Conservation (phyloP, 2,113 vertebrate species). For the Tretioscincus oriximinensis region DNA sequence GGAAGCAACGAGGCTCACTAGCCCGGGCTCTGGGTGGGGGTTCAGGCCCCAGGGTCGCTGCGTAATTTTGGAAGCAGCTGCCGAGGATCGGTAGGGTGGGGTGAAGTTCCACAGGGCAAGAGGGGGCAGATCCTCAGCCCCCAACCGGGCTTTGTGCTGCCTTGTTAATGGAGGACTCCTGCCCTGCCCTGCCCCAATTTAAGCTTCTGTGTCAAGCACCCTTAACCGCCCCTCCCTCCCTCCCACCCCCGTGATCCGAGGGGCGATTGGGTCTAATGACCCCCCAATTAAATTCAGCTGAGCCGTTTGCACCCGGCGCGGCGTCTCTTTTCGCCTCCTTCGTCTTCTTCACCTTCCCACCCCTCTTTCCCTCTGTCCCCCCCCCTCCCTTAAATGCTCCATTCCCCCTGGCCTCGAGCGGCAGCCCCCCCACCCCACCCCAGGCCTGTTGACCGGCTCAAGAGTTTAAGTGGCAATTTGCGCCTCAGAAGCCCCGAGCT, state of each 20-base stretch:
- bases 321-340: neutral
- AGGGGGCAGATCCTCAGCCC: neutral
- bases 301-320: slow-evolving; percentile 46
- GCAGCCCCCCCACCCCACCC: neutral
- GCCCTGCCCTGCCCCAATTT: neutral
- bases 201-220: neutral
- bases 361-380: no score
- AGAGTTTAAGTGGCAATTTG: slow-evolving; percentile 66
- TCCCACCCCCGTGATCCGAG: slow-evolving; percentile 10
- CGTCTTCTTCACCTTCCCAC: neutral
- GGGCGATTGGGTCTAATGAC: slow-evolving; percentile 45
- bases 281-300: slow-evolving; percentile 67
- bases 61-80: neutral
- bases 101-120: no score
- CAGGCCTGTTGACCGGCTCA: slow-evolving; percentile 40
- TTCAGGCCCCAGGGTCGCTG: neutral
- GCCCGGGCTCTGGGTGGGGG: neutral
- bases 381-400: no score
- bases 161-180: no score
- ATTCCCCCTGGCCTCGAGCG: no score
- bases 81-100: neutral
- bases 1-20: neutral
- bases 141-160: neutral
- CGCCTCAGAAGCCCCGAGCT: slow-evolving; percentile 57
- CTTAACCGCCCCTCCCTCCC: neutral